These are phyloP conservation scores for Lycorma delicatula DNA, from an alignment of 1,140 invertebrate species.

Conservation along the genomic window DNA sequence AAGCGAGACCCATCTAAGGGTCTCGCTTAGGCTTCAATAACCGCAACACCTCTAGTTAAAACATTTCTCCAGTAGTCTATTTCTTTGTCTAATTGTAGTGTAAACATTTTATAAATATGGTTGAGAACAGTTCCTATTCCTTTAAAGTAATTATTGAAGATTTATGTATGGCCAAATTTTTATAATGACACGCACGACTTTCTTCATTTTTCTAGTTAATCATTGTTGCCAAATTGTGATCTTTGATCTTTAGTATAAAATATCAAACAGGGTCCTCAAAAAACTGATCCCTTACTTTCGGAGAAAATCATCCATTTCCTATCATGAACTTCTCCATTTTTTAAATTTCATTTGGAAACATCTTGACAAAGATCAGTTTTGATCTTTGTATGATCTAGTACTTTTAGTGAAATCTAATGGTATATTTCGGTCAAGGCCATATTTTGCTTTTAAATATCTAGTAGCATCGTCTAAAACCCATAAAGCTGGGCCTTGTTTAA, in stretches of 20 bases:
- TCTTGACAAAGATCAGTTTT: slow-evolving; percentile 18
- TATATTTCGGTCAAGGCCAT: slow-evolving; percentile 24
- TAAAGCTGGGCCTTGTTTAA: slow-evolving; percentile 21
- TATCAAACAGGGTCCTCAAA: slow-evolving; percentile 26
- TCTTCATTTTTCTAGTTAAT: too few species aligned
- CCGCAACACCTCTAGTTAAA: too few species aligned
- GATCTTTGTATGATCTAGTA: slow-evolving; percentile 16
- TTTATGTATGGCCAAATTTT: slow-evolving; percentile 20
- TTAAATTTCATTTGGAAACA: slow-evolving; percentile 21
- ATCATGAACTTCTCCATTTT: slow-evolving; percentile 25
- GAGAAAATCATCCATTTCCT: slow-evolving; percentile 29
- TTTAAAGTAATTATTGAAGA: slow-evolving; percentile 12
- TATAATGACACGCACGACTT: too few species aligned
- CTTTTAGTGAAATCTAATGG: slow-evolving; percentile 22
- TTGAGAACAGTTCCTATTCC: slow-evolving; percentile 11
- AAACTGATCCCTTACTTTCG: slow-evolving; percentile 22
- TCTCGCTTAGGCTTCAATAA: too few species aligned
- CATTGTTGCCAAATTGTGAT: slow-evolving; percentile 22
- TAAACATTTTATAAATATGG: slow-evolving; percentile 14
- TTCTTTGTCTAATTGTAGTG: slow-evolving; percentile 14
- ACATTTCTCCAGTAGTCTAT: too few species aligned
- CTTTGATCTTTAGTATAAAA: slow-evolving; percentile 18
- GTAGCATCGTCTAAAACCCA: slow-evolving; percentile 17
- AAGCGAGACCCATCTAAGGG: too few species aligned
- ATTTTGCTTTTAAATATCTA: slow-evolving; percentile 18